Conservation (phyloP, 2,888 invertebrate species). For the Acleris emargana region DNA sequence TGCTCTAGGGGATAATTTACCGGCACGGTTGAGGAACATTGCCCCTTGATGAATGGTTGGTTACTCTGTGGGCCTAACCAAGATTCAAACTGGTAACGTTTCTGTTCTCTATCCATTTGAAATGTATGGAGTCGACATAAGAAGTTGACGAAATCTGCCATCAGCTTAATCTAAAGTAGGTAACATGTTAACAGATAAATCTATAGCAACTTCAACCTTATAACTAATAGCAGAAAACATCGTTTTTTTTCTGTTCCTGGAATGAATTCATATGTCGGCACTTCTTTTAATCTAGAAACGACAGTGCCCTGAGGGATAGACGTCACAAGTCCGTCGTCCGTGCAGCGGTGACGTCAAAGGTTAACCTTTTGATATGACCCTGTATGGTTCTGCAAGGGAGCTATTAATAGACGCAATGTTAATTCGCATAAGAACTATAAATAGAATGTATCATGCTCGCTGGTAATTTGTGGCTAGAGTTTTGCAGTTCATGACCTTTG, state of each 20-base stretch:
- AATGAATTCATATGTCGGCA: too few relatives aligned
- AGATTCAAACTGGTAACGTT: too few relatives aligned
- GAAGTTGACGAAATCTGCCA: too few relatives aligned
- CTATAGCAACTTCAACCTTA: too few relatives aligned
- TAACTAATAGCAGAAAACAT: too few relatives aligned
- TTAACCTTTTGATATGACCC: background rate
- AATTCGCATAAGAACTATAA: too few relatives aligned
- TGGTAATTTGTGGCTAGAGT: too few relatives aligned
- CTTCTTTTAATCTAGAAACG: background rate
- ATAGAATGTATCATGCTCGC: too few relatives aligned
- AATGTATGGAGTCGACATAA: background rate
- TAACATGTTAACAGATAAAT: too few relatives aligned
- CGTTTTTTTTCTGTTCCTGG: too few relatives aligned
- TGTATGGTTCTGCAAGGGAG: background rate
- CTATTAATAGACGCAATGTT: background rate
- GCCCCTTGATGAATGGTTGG: conserved; percentile 34
- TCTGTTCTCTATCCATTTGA: background rate
- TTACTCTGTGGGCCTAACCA: background rate
- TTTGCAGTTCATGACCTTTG: too few relatives aligned
- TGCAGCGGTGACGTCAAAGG: background rate
- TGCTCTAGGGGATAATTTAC: conserved; percentile 34
- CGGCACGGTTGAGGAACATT: conserved; percentile 24
- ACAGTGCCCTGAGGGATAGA: background rate
- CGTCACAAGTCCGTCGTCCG: background rate
- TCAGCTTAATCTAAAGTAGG: too few relatives aligned